These are phyloP conservation scores for Bucco capensis DNA, from an alignment of 2,113 vertebrate species.

Conservation along the genomic window DNA sequence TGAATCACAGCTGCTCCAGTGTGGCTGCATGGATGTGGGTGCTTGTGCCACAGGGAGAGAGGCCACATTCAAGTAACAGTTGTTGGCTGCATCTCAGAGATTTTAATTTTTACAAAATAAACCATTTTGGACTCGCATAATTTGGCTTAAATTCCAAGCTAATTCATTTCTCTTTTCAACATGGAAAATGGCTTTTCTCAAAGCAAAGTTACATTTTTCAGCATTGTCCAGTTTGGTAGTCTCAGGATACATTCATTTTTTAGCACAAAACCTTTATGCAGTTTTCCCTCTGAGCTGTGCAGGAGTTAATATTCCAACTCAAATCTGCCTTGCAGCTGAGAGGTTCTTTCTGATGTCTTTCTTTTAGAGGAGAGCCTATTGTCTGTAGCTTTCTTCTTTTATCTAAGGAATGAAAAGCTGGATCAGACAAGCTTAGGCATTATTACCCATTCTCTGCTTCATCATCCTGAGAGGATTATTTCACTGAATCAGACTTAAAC, in stretches of 20 bases:
- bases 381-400: background rate
- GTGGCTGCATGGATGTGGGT: accelerated
- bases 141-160: background rate
- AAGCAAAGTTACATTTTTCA: background rate
- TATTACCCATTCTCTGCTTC: background rate
- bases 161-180: background rate
- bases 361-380: background rate
- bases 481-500: background rate
- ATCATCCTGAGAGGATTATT: background rate
- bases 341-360: background rate
- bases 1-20: background rate
- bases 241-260: background rate
- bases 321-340: constrained; percentile 5
- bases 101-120: background rate
- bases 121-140: background rate
- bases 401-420: background rate
- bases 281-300: background rate
- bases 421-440: background rate
- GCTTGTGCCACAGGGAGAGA: background rate
- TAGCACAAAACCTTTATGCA: background rate
- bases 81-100: background rate
- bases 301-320: constrained; percentile 22
- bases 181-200: background rate
- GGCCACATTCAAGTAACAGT: background rate
- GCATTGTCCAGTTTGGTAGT: background rate